Percentiles rank a stretch among this genome's conserved stretches.
Evolutionary conservation across 1,140 invertebrate genomes (phyloP).

Genomic region (Drosophila biarmipes): DNA sequence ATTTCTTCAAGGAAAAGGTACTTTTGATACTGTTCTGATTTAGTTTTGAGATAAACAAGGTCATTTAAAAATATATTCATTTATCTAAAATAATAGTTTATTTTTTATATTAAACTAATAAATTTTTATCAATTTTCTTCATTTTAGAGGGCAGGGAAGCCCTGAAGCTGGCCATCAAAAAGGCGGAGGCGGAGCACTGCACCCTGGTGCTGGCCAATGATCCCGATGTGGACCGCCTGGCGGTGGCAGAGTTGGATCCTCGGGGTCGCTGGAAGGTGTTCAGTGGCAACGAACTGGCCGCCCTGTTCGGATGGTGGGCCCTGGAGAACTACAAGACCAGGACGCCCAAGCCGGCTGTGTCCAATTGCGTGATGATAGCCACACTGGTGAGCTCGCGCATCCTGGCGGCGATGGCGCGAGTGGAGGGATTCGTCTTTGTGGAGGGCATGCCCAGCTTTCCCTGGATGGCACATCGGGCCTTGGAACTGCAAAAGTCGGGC

Average conservation of each 20-base stretch:
- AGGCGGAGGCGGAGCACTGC: conserved; percentile 90
- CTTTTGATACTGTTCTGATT: too few relatives aligned
- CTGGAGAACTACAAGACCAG: conserved; percentile 88
- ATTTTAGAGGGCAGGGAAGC: conserved; percentile 92
- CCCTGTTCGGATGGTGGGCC: conserved; percentile 97
- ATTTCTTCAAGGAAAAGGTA: too few relatives aligned
- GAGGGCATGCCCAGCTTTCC: conserved; percentile 99
- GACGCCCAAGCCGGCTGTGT: conserved; percentile 85
- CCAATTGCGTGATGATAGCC: conserved; percentile 92
- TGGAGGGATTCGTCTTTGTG: conserved; percentile 94
- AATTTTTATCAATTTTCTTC: too few relatives aligned
- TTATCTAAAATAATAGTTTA: too few relatives aligned
- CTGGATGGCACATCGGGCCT: conserved; percentile 97
- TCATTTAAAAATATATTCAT: too few relatives aligned
- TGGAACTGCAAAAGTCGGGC: conserved; percentile 89
- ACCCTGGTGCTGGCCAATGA: conserved; percentile 97
- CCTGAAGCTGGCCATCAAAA: conserved; percentile 92
- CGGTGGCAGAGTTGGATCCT: conserved; percentile 92
- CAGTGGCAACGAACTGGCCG: conserved; percentile 97
- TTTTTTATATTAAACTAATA: too few relatives aligned
- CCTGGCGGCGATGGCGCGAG: conserved; percentile 91
- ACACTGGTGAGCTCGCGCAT: conserved; percentile 99
- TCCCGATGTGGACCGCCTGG: conserved; percentile 98
- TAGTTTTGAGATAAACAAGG: too few relatives aligned
- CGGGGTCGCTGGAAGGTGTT: conserved; percentile 95